Conservation (phyloP, 1,140 invertebrate species). For the Phocides pigmalion region DNA sequence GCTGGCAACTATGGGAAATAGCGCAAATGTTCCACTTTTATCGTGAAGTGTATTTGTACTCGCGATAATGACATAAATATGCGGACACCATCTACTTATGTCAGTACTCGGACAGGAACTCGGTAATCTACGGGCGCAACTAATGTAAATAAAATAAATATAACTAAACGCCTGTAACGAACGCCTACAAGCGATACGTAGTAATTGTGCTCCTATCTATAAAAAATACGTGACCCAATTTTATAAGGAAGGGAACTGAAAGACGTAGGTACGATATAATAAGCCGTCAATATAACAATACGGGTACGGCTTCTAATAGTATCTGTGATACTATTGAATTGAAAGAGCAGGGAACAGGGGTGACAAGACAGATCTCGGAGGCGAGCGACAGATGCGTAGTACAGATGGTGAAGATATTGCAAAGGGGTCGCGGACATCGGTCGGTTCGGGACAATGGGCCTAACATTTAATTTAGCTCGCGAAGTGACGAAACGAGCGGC, state of each 20-base stretch:
- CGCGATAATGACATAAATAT: conserved; percentile 59
- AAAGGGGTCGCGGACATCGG: conserved; percentile 7
- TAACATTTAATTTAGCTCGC: conserved; percentile 61
- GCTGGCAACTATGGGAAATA: conserved; percentile 79
- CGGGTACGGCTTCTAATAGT: not conserved
- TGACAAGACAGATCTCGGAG: not conserved
- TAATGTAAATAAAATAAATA: not conserved
- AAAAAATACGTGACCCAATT: not conserved
- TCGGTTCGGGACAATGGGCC: conserved; percentile 43
- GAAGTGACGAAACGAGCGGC: conserved; percentile 62
- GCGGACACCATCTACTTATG: conserved; percentile 1
- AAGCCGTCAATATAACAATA: not conserved
- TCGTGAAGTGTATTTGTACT: conserved; percentile 61
- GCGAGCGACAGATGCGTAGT: not conserved
- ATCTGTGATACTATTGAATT: not conserved
- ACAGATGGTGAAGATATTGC: not conserved
- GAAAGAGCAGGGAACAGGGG: not conserved
- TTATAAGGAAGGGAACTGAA: not conserved
- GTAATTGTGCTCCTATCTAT: too few relatives aligned
- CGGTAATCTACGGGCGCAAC: not conserved
- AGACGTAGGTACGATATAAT: not conserved
- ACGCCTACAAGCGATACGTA: too few relatives aligned
- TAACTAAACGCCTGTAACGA: not conserved
- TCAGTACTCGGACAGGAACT: not conserved
- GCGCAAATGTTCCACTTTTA: conserved; percentile 72